Evolutionary conservation across 2,888 invertebrate genomes (phyloP).

Genomic region (Timema cristinae): DNA sequence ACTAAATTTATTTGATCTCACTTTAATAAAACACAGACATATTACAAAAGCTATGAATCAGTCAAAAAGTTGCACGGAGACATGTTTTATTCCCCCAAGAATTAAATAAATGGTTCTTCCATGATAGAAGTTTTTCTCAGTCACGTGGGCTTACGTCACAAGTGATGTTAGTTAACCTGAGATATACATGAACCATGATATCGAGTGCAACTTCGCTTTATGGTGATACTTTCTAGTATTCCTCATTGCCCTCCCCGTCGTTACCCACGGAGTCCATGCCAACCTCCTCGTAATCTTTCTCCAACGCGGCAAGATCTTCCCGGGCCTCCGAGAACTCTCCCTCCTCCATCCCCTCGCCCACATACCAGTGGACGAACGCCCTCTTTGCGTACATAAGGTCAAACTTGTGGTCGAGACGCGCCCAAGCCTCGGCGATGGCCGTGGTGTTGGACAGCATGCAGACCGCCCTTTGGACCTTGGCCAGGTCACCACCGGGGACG

Average conservation of each 20-base stretch:
- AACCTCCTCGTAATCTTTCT: constrained; percentile 72
- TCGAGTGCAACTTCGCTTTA: no score
- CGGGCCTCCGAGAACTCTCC: constrained; percentile 78
- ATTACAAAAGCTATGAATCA: no score
- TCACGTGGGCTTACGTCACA: no score
- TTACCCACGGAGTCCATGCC: constrained; percentile 60
- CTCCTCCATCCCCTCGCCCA: constrained; percentile 82
- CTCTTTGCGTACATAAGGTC: constrained; percentile 70
- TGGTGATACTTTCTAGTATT: constrained; percentile 31
- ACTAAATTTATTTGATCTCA: no score
- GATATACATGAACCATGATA: no score
- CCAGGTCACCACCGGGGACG: constrained; percentile 56
- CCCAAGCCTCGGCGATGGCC: constrained; percentile 94
- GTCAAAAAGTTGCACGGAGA: no score
- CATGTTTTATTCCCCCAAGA: no score
- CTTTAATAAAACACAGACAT: no score
- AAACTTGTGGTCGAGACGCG: constrained; percentile 92
- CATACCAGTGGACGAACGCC: constrained; percentile 95
- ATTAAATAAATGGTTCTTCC: no score
- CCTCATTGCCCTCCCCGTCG: constrained; percentile 47
- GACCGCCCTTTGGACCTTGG: constrained; percentile 93
- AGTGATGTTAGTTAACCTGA: no score
- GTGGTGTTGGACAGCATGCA: constrained; percentile 98
- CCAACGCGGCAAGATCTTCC: constrained; percentile 69
- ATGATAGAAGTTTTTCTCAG: no score